Evolutionary conservation across 2,888 invertebrate genomes (phyloP), one percentile per base, ranked within the genome.

Genomic region (Athetis lepigone): DNA sequence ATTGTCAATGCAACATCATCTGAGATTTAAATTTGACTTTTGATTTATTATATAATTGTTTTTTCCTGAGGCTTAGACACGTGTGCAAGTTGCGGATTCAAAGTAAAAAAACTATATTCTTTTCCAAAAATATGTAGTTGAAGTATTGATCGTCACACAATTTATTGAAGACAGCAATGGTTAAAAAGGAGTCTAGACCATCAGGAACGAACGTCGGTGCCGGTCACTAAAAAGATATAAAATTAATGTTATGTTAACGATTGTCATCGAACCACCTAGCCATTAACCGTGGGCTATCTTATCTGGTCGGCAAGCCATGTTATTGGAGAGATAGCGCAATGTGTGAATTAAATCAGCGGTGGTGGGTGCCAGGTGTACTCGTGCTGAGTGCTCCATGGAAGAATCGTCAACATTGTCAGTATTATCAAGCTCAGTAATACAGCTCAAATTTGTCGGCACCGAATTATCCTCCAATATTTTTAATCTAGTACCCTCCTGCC

Each of bases 261-360:
- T 46, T 36, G 19, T 51, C 18, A 42, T 19, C 40, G 36, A 40
- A 29, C 29, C 66, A 46, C 56, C 65, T 42, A 72, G 16, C 52
- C 68, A 47, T 67, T 50, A 55, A 9, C 43, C 50, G 42, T 45
- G 9, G 19, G 19, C 45, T 50, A 68, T 74, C 60, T 73, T 43
- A 74, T 73, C 60, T 11, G 21, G 21, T 27, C 11, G 57, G 47
- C 51, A 68, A 55, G 37, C 18, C 37, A 19, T 45, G 59, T 39
- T 51, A 42, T 51, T 55, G 21, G 16, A 16, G 27, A 42, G 58
- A 65, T 59, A 59, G 54, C 51, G 27, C 25, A 13, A 40, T 59
- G 68, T 59, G 59, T 73, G 60, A 51, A 67, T 23, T 42, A 47
- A 59, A 52, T 72, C 56, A 39, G 54, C 59, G 74, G 50, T 42